Conservation (phyloP, 2,797 vertebrate species). For the Poecilia gillii region DNA sequence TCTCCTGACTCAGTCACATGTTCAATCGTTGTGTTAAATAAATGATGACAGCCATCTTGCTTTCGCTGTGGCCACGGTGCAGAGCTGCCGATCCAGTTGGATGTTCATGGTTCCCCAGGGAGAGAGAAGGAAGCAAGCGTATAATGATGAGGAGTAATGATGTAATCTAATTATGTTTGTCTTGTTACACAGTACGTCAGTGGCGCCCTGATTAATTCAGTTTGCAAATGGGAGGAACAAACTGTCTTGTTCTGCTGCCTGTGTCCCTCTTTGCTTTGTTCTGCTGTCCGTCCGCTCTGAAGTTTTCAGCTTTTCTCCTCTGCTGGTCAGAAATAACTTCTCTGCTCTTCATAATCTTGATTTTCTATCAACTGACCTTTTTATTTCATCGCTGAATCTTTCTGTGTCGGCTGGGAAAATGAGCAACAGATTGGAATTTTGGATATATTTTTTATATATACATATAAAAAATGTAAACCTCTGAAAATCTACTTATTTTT, state of each 20-base stretch:
- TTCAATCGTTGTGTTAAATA: conserved; percentile 35
- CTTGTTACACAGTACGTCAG: conserved; percentile 50
- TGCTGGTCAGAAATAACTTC: conserved; percentile 33
- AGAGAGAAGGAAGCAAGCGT: conserved; percentile 38
- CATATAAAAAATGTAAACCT: neutral
- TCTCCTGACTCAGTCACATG: conserved; percentile 33
- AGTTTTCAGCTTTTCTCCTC: conserved; percentile 1
- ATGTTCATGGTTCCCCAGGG: conserved; percentile 22
- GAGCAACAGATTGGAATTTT: neutral
- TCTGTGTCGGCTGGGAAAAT: conserved; percentile 12
- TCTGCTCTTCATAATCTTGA: conserved; percentile 10
- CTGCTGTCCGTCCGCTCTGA: conserved; percentile 14
- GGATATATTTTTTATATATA: neutral
- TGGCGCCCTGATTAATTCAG: conserved; percentile 59
- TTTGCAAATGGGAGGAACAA: conserved; percentile 48
- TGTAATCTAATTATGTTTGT: conserved; percentile 69
- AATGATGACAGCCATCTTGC: conserved; percentile 53
- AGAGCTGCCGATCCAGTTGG: conserved; percentile 43
- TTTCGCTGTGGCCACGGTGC: conserved; percentile 28
- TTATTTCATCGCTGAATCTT: conserved; percentile 7
- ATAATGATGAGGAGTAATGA: conserved; percentile 59
- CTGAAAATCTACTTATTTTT: neutral
- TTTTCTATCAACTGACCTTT: conserved; percentile 9
- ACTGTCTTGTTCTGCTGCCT: conserved; percentile 40
- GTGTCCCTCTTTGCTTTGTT: conserved; percentile 38